These are phyloP conservation scores for Sprattus sprattus DNA, from an alignment of 2,113 vertebrate genomes.

Conservation along the genomic window DNA sequence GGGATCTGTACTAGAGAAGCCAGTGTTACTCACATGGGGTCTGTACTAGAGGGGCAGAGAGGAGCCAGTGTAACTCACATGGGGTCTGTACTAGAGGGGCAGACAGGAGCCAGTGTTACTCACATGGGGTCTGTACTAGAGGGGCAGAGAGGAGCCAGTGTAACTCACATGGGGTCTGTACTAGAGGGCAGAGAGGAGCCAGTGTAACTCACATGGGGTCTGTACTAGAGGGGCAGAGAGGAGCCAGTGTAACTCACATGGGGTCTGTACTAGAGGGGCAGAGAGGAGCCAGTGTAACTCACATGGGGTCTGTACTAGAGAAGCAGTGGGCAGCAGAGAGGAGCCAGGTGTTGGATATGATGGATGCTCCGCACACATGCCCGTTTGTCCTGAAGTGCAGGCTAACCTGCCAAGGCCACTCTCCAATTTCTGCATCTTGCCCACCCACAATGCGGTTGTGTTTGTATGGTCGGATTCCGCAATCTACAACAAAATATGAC, in stretches of 20 bases:
- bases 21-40: too few relatives aligned
- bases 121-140: too few relatives aligned
- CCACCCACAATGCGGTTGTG: conserved; percentile 77
- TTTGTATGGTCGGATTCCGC: conserved; percentile 73
- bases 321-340: conserved; percentile 77
- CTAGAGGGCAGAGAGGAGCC: too few relatives aligned
- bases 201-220: not conserved
- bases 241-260: too few relatives aligned
- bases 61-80: too few relatives aligned
- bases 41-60: too few relatives aligned
- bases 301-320: conserved; percentile 53
- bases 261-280: not conserved
- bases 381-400: conserved; percentile 64
- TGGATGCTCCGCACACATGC: conserved; percentile 72
- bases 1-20: too few relatives aligned
- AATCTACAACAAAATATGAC: conserved; percentile 54
- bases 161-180: not conserved
- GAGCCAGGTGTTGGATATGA: conserved; percentile 72
- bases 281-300: conserved; percentile 45
- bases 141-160: too few relatives aligned
- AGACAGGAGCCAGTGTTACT: too few relatives aligned
- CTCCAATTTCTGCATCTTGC: conserved; percentile 69
- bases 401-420: conserved; percentile 83
- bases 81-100: too few relatives aligned
- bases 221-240: not conserved